Conservation (phyloP, 2,797 vertebrate species). For the Catharus ustulatus region DNA sequence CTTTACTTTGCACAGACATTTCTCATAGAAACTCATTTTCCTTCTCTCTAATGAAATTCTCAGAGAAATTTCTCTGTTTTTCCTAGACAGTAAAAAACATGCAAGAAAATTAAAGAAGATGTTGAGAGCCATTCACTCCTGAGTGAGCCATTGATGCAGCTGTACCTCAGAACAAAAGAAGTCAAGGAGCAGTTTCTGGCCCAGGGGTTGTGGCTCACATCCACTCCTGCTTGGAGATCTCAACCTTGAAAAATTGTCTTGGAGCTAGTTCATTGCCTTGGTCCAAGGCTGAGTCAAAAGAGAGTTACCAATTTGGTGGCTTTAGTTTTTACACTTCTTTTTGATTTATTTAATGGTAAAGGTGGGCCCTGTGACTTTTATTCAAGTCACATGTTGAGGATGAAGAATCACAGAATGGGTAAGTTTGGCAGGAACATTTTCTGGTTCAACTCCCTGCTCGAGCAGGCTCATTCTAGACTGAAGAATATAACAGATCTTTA, state of each 20-base stretch:
- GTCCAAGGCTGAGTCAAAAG: not conserved
- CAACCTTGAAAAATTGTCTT: not conserved
- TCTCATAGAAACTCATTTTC: not conserved
- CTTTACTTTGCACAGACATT: not conserved
- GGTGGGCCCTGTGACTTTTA: not conserved
- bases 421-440: not conserved
- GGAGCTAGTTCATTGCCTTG: not conserved
- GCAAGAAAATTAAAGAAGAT: not conserved
- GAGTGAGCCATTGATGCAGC: not conserved
- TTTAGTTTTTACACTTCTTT: not conserved
- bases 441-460: not conserved
- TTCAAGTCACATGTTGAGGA: not conserved
- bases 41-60: not conserved
- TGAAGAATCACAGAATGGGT: not conserved
- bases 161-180: not conserved
- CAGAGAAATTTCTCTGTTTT: not conserved
- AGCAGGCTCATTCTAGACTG: not conserved
- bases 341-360: not conserved
- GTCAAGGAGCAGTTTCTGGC: not conserved
- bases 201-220: not conserved
- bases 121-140: not conserved
- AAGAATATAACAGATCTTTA: not conserved
- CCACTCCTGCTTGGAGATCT: not conserved
- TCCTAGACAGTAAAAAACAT: not conserved
- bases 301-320: not conserved